Evolutionary conservation across 2,113 vertebrate genomes (phyloP).

Genomic region (Aptenodytes forsteri): DNA sequence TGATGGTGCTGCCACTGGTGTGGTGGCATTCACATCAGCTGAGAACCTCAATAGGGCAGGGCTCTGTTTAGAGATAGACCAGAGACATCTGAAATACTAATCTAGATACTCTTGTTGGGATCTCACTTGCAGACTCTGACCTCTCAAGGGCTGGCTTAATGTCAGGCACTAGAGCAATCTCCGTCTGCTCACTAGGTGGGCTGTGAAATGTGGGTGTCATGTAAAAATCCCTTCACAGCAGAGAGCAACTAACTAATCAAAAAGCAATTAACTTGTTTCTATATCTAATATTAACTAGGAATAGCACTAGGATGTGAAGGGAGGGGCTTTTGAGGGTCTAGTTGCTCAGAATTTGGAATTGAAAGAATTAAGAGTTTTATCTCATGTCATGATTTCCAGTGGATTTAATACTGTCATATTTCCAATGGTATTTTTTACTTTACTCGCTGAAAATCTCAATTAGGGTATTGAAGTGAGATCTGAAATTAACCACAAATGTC

Average conservation of each 20-base stretch:
- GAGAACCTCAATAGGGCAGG: background rate
- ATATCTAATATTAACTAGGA: background rate
- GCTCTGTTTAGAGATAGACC: background rate
- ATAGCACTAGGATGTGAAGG: background rate
- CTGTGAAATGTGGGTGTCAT: background rate
- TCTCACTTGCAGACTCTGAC: background rate
- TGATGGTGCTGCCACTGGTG: background rate
- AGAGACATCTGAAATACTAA: background rate
- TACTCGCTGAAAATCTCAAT: background rate
- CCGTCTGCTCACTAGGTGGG: background rate
- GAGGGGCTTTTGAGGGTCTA: background rate
- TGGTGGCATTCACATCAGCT: background rate
- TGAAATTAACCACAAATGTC: background rate
- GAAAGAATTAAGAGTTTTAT: background rate
- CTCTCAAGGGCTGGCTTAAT: background rate
- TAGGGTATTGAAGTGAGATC: background rate
- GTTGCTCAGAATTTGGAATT: background rate
- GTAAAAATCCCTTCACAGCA: background rate
- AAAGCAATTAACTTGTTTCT: background rate
- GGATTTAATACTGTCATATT: background rate
- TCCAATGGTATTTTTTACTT: background rate
- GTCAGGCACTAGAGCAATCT: background rate
- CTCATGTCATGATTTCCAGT: background rate
- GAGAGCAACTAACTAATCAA: background rate
- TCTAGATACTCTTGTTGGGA: background rate